phyloP scores from a whole-genome alignment of 2,113 vertebrate genomes.

The Ictalurus furcatus region DNA sequence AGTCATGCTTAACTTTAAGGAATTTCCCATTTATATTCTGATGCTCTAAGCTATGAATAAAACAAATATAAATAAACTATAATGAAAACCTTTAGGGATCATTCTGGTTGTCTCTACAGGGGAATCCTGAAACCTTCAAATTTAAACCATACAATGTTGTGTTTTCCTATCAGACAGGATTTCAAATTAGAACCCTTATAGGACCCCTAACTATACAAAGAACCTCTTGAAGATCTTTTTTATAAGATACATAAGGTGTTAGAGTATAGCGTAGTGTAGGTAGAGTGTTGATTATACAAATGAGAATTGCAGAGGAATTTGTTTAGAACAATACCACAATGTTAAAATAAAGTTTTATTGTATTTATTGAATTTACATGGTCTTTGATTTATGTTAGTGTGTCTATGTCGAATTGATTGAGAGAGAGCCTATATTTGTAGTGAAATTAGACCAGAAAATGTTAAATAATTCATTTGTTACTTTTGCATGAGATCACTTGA shows the following conservation, averaged over 20 bases:
- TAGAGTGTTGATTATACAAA: not conserved
- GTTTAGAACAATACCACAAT: not conserved
- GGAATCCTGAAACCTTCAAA: not conserved
- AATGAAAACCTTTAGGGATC: not conserved
- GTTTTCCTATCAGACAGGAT: not conserved
- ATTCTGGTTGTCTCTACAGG: not conserved
- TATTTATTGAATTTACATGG: not conserved
- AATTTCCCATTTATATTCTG: not conserved
- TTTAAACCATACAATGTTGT: not conserved
- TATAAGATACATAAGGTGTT: not conserved
- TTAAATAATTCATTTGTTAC: not conserved
- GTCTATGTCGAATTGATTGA: not conserved
- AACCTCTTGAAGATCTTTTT: not conserved
- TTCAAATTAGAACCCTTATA: not conserved
- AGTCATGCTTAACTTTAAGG: not conserved
- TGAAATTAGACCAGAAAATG: not conserved
- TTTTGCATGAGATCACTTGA: too few relatives aligned
- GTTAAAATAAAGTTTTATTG: not conserved
- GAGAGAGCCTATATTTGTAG: not conserved
- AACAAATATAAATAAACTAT: not conserved
- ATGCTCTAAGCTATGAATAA: not conserved
- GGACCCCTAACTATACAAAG: not conserved
- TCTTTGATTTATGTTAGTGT: not conserved
- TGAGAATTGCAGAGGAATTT: not conserved
- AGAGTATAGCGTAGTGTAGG: not conserved